Conservation (phyloP, 2,888 invertebrate genomes). For the Megastigmus dorsalis region DNA sequence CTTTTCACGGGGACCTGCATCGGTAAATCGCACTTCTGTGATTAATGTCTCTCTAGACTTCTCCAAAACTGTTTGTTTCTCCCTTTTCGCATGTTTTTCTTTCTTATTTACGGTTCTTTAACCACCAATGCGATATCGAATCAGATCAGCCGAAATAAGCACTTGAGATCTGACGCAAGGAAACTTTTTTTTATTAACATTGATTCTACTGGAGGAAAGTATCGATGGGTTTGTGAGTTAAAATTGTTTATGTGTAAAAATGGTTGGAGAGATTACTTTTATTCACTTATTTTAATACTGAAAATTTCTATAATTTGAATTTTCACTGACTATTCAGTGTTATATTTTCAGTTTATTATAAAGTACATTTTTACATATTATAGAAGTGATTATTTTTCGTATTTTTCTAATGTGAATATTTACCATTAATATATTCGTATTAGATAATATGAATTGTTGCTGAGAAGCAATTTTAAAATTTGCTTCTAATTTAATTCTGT, state of each 20-base stretch:
- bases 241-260: not conserved
- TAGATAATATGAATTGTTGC: no score
- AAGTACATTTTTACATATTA: no score
- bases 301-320: not conserved
- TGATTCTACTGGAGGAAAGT: no score
- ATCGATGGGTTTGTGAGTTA: no score
- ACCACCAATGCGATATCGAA: not conserved
- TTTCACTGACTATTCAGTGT: not conserved
- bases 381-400: no score
- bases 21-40: constrained; percentile 7
- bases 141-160: constrained; percentile 36
- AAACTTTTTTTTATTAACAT: not conserved
- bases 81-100: not conserved
- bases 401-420: no score
- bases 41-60: not conserved
- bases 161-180: not conserved
- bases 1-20: constrained; percentile 8
- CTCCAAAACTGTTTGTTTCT: not conserved
- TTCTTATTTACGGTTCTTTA: constrained; percentile 7
- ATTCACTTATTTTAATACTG: not conserved
- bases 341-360: no score
- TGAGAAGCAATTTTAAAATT: no score
- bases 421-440: no score
- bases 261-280: no score
- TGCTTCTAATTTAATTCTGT: no score